Evolutionary conservation across 2,113 vertebrate genomes (phyloP), one percentile per base, ranked within the genome.

Genomic region (Channa argus): DNA sequence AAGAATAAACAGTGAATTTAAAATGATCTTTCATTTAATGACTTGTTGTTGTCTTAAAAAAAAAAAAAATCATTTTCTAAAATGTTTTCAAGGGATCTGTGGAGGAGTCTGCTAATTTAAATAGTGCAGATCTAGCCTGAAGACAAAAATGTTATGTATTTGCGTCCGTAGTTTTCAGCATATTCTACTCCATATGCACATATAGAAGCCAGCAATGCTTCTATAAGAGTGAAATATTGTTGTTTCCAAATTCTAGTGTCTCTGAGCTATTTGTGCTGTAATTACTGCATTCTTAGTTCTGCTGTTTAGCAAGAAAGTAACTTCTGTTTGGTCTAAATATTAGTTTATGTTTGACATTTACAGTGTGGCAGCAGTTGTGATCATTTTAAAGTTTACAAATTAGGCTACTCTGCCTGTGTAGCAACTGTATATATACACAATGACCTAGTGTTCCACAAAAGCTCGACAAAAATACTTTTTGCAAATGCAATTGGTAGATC

Each of bases 1-100:
- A 80, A 82, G 62, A 88, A 82, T 76, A 87, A 88, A 88, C 77
- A 82, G 44, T 63, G 75, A 85, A 88, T 88, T 77, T 80, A 73
- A 88, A 88, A 84, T 83, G 49, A 87, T 79, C 52, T 86, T 74
- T 82, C 70, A 63, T 87, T 90, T 86, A 91, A 92, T 85, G 84
- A 88, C 82, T 90, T 86, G 77, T 85, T 85, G 77, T 89, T 88
- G 76, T 84, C 78, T 83, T 82, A 70, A 80, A 80, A 86, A 86
- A 85, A 77, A 79, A 24, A 24, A 88, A 88, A 84, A 71, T 72
- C 43, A 78, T 76, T 84, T 83, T 74, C 63, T 79, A 44, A 74
- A 83, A 88, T 80, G 86, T 86, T 82, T 89, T 83, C 74, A 59
- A 79, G 89, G 88, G 62, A 74, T 80, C 60, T 59, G 50, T 55